Conservation (phyloP, 2,888 invertebrate genomes). For the Balanococcus diminutus region DNA sequence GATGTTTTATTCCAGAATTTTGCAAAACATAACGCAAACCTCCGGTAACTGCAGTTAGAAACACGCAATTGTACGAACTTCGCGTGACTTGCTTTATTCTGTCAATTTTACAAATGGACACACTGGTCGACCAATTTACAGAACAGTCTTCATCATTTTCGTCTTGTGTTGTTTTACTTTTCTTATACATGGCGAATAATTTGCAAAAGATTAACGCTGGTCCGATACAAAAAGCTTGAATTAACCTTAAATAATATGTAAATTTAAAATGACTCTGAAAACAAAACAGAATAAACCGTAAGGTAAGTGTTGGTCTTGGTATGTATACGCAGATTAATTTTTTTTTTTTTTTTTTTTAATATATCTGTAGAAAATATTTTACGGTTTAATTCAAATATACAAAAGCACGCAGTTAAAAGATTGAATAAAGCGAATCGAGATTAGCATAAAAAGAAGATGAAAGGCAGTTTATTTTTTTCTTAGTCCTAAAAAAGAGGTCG, state of each 20-base stretch:
- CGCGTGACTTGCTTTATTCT: constrained; percentile 66
- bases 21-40: constrained; percentile 64
- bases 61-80: constrained; percentile 65
- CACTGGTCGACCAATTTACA: constrained; percentile 62
- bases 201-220: constrained; percentile 46
- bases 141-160: constrained; percentile 25
- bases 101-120: constrained; percentile 62
- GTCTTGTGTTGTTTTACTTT: not conserved
- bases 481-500: not conserved
- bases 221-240: constrained; percentile 53
- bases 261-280: constrained; percentile 54
- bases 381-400: no score
- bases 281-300: not conserved
- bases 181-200: constrained; percentile 14
- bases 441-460: not conserved
- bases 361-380: no score
- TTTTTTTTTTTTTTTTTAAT: no score
- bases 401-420: no score
- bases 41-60: constrained; percentile 65
- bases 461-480: not conserved
- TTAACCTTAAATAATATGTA: constrained; percentile 51
- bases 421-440: not conserved
- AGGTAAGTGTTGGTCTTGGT: not conserved
- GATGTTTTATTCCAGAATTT: constrained; percentile 63
- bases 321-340: not conserved